Evolutionary conservation across 2,888 invertebrate species (phyloP).

Genomic region (Schizaphis graminum): DNA sequence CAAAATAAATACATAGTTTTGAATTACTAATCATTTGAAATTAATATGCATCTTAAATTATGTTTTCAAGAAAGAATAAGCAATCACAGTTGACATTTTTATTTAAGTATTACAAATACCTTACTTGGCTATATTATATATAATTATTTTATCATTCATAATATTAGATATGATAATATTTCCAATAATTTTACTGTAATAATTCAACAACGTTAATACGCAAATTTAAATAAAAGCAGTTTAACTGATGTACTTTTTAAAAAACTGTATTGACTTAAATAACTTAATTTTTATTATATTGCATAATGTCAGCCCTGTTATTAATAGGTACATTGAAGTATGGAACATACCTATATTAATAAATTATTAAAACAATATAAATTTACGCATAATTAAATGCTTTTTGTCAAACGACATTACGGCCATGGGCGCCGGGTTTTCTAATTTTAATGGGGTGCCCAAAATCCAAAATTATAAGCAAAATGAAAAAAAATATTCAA

Average conservation of each 20-base stretch:
- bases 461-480: no score
- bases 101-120: neutral
- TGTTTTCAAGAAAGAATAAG: neutral
- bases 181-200: neutral
- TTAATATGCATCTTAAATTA: neutral
- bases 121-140: neutral
- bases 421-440: no score
- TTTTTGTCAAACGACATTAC: neutral
- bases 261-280: neutral
- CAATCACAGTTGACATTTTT: neutral
- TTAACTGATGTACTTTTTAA: neutral
- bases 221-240: no score
- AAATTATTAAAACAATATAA: neutral
- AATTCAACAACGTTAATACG: neutral
- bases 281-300: neutral
- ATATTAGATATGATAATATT: neutral
- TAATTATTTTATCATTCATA: neutral
- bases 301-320: neutral
- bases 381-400: neutral
- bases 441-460: no score
- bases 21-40: neutral
- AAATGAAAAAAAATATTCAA: no score
- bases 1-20: neutral
- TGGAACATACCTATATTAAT: neutral
- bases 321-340: neutral